These are phyloP conservation scores for Lycorma delicatula DNA, from an alignment of 1,140 invertebrate species.

Conservation along the genomic window DNA sequence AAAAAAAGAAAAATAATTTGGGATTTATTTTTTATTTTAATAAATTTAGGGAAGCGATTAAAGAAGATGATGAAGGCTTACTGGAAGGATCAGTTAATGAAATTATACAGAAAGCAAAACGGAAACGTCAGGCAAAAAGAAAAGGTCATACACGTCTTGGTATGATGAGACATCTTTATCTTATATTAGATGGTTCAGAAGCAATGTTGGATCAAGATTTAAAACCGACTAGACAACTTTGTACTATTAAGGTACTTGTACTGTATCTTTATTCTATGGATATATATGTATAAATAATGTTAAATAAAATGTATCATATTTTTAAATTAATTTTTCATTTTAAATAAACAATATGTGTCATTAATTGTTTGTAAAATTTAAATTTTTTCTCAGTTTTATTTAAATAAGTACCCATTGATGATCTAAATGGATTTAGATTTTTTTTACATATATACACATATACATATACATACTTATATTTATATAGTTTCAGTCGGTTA, in stretches of 20 bases:
- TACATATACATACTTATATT: too few relatives aligned
- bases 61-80: constrained; percentile 89
- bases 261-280: too few relatives aligned
- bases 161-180: constrained; percentile 91
- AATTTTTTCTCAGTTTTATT: too few relatives aligned
- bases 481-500: too few relatives aligned
- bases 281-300: too few relatives aligned
- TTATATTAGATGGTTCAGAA: constrained; percentile 88
- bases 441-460: too few relatives aligned
- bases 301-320: too few relatives aligned
- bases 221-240: constrained; percentile 86
- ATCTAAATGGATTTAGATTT: too few relatives aligned
- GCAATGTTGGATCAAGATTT: constrained; percentile 91
- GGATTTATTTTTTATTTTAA: neutral
- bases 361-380: too few relatives aligned
- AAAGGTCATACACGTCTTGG: constrained; percentile 72
- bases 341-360: too few relatives aligned
- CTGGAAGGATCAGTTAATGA: constrained; percentile 83
- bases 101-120: constrained; percentile 80
- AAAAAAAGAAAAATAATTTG: neutral
- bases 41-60: constrained; percentile 79
- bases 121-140: constrained; percentile 63
- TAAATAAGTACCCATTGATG: too few relatives aligned
- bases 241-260: constrained; percentile 83
- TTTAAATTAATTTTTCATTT: too few relatives aligned